A percentile compares a stretch with the other conserved stretches of the same genome.
These are phyloP conservation scores for Nannoperca australis DNA, from an alignment of 2,797 vertebrate genomes.

Conservation along the genomic window DNA sequence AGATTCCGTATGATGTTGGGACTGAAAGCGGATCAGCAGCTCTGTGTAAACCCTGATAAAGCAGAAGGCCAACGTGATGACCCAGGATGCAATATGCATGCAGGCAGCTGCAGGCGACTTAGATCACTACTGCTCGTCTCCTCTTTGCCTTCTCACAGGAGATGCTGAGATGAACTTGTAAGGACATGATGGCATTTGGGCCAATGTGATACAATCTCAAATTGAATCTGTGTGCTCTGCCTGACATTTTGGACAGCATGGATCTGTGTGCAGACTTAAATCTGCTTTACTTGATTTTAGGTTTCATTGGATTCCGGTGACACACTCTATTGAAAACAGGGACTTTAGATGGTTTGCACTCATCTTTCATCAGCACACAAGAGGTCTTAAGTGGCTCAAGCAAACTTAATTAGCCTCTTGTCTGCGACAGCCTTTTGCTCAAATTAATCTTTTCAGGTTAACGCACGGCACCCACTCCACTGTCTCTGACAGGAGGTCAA, in stretches of 20 bases:
- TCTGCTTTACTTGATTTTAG: conserved; percentile 28
- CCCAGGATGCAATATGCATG: conserved; percentile 30
- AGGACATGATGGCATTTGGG: neutral
- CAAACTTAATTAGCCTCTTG: conserved; percentile 75
- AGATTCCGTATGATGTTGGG: conserved; percentile 56
- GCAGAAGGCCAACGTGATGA: conserved; percentile 29
- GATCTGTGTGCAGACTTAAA: conserved; percentile 13
- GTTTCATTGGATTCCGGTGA: conserved; percentile 20
- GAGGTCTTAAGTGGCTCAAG: conserved; percentile 56
- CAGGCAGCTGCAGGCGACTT: neutral
- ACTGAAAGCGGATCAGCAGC: conserved; percentile 49
- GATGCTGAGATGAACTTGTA: neutral
- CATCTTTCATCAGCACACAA: conserved; percentile 51
- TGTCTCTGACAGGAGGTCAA: conserved; percentile 66
- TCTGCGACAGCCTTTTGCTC: conserved; percentile 50
- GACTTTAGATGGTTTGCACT: conserved; percentile 22
- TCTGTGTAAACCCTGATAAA: conserved; percentile 59
- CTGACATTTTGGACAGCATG: conserved; percentile 2
- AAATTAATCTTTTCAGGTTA: conserved; percentile 79
- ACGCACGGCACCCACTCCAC: conserved; percentile 42
- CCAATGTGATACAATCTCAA: neutral
- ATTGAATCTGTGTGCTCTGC: neutral
- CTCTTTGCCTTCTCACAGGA: neutral
- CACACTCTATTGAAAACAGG: conserved; percentile 1
- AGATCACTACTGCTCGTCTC: neutral